Evolutionary conservation across 1,140 invertebrate species (phyloP).

Genomic region (Drosophila pallidifrons): DNA sequence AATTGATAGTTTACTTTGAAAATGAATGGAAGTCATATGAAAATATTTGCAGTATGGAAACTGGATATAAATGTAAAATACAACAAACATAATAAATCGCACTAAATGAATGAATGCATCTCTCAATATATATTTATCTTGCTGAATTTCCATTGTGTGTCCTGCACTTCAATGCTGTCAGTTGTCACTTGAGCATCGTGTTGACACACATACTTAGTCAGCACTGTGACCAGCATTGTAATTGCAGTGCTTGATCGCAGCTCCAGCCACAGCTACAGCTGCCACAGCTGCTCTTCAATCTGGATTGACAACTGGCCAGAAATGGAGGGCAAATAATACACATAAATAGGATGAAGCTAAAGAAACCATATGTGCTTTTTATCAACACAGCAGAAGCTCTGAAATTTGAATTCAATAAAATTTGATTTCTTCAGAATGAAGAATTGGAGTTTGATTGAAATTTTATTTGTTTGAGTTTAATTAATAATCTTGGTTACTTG

Average conservation of each 20-base stretch:
- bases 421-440: no score
- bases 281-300: background rate
- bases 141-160: slow-evolving; percentile 4
- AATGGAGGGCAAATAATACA: background rate
- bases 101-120: background rate
- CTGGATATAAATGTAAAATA: background rate
- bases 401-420: no score
- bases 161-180: slow-evolving; percentile 9
- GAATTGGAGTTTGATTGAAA: no score
- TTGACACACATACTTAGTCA: slow-evolving; percentile 15
- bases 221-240: background rate
- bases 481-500: no score
- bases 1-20: no score
- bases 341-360: no score
- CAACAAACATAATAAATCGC: slow-evolving; percentile 2
- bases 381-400: no score
- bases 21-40: background rate
- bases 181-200: slow-evolving; percentile 6
- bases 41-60: background rate
- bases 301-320: background rate
- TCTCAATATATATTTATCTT: slow-evolving; percentile 2
- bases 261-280: background rate
- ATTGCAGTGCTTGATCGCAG: background rate
- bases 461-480: no score
- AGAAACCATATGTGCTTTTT: no score